Conservation (phyloP, 2,888 invertebrate genomes). For the Lasioglossum oenotherae region DNA sequence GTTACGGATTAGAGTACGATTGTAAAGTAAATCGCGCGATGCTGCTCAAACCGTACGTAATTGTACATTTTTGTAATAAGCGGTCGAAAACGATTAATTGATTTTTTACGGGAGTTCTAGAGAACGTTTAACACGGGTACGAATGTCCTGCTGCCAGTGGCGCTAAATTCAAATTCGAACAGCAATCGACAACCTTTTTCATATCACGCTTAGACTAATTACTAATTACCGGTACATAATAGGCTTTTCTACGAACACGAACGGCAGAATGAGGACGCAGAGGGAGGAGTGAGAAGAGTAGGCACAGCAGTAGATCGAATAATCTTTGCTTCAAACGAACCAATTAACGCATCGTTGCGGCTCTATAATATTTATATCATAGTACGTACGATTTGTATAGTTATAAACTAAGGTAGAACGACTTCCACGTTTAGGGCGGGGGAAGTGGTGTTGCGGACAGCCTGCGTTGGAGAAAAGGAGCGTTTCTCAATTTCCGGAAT, state of each 20-base stretch:
- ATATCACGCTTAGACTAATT: slow-evolving; percentile 10
- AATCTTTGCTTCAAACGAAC: slow-evolving; percentile 46
- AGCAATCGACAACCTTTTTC: slow-evolving; percentile 9
- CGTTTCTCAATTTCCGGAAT: slow-evolving; percentile 48
- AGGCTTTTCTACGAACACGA: slow-evolving; percentile 12
- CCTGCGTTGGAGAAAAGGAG: slow-evolving; percentile 12
- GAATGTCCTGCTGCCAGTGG: slow-evolving; percentile 47
- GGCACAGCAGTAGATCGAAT: slow-evolving; percentile 26
- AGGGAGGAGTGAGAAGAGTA: background rate
- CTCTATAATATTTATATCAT: slow-evolving; percentile 57
- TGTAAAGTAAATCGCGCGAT: slow-evolving; percentile 57
- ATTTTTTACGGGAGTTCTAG: slow-evolving; percentile 50
- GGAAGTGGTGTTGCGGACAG: slow-evolving; percentile 9
- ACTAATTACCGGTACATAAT: background rate
- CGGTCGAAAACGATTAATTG: slow-evolving; percentile 48
- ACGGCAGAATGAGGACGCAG: background rate
- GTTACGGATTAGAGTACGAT: slow-evolving; percentile 62
- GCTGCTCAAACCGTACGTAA: slow-evolving; percentile 65
- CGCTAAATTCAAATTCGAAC: background rate
- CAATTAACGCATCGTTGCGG: slow-evolving; percentile 48
- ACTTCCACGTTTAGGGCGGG: slow-evolving; percentile 27
- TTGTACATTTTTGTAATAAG: slow-evolving; percentile 67
- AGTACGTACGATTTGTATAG: slow-evolving; percentile 51
- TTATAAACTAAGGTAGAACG: slow-evolving; percentile 35
- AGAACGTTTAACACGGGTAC: slow-evolving; percentile 32